Percentiles rank a stretch among this genome's conserved stretches.
phyloP scores from a whole-genome alignment of 1,140 invertebrate species.

The Aphelinus certus region DNA sequence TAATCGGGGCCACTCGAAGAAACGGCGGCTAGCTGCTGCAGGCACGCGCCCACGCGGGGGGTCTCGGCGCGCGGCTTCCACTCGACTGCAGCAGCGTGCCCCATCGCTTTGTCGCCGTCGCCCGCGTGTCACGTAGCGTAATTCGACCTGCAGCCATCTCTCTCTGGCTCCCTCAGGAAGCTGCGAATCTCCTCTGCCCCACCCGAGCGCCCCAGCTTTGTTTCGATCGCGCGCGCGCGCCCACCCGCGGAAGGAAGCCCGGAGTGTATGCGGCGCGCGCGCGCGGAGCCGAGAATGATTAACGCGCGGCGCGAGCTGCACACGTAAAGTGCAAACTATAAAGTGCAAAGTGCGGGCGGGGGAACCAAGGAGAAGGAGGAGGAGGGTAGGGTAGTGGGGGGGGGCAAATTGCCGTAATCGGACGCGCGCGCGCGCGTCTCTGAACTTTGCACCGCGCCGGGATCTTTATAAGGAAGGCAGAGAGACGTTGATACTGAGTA shows the following conservation, averaged over 20 bases:
- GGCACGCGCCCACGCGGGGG: background rate
- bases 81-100: background rate
- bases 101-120: background rate
- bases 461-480: background rate
- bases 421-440: background rate
- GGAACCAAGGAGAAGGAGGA: no score
- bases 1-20: constrained; percentile 25
- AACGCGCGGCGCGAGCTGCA: constrained; percentile 2
- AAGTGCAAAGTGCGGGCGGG: background rate
- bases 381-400: background rate
- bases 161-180: background rate
- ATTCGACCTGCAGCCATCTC: background rate
- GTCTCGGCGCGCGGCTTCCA: constrained; percentile 5
- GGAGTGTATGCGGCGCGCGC: background rate
- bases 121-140: constrained; percentile 28
- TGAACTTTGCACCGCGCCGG: background rate
- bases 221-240: background rate
- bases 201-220: background rate
- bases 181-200: no score
- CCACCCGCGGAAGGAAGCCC: background rate
- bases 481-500: constrained; percentile 13
- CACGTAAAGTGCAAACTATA: constrained; percentile 20
- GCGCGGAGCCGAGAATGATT: constrained; percentile 20
- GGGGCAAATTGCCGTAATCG: constrained; percentile 24
- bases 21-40: background rate